Evolutionary conservation across 2,888 invertebrate genomes (phyloP).

Genomic region (Euplagia quadripunctaria): DNA sequence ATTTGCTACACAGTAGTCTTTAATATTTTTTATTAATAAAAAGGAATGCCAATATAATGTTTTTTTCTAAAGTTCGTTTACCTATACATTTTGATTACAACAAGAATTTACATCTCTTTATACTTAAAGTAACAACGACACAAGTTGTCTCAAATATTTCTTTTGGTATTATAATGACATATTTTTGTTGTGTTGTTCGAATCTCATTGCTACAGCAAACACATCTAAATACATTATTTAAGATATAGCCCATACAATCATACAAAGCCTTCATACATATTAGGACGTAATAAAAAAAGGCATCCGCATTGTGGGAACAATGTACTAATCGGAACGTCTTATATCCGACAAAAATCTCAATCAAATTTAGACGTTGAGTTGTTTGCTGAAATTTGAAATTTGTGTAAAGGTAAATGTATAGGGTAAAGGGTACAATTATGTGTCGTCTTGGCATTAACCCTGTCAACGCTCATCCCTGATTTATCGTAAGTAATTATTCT

Average conservation of each 20-base stretch:
- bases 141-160: neutral
- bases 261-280: constrained; percentile 41
- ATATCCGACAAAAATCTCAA: neutral
- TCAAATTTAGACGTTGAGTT: neutral
- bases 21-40: too few relatives aligned
- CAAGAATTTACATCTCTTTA: too few relatives aligned
- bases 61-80: too few relatives aligned
- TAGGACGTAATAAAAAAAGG: constrained; percentile 55
- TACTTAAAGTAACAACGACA: neutral
- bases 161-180: neutral
- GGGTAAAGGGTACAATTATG: constrained; percentile 67
- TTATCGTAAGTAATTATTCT: constrained; percentile 75
- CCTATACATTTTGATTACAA: too few relatives aligned
- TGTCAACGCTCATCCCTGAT: constrained; percentile 80
- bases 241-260: constrained; percentile 28
- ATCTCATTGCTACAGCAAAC: constrained; percentile 16
- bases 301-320: constrained; percentile 69
- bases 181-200: constrained; percentile 3
- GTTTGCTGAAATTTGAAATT: constrained; percentile 36
- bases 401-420: constrained; percentile 22
- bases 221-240: constrained; percentile 27
- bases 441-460: constrained; percentile 76
- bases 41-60: too few relatives aligned
- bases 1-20: too few relatives aligned
- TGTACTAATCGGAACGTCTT: constrained; percentile 47